These are phyloP conservation scores for Mastomys natalensis DNA, from an alignment of 2,113 vertebrate genomes.

Conservation along the genomic window DNA sequence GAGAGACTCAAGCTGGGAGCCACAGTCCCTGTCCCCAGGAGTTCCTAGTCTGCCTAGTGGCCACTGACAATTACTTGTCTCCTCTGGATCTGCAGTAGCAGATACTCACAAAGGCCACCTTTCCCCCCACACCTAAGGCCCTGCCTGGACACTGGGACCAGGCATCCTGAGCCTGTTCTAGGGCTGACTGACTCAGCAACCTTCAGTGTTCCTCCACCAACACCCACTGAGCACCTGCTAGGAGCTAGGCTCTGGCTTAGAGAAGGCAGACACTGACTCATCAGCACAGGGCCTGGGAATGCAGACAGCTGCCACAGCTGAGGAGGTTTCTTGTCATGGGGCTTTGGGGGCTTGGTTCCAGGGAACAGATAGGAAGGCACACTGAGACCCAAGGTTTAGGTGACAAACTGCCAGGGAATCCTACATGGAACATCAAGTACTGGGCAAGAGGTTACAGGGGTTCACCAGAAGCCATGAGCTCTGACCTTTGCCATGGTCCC, in stretches of 20 bases:
- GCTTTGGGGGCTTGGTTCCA: neutral
- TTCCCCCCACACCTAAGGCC: neutral
- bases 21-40: neutral
- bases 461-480: neutral
- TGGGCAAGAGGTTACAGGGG: neutral
- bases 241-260: neutral
- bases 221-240: neutral
- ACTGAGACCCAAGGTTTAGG: neutral
- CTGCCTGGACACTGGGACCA: neutral
- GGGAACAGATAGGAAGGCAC: neutral
- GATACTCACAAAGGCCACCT: neutral
- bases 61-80: neutral
- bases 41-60: neutral
- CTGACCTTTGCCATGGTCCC: neutral
- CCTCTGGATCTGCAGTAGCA: neutral
- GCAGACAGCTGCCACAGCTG: neutral
- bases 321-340: neutral
- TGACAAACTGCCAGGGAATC: no score
- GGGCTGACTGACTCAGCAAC: neutral
- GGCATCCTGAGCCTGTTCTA: neutral
- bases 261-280: neutral
- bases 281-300: neutral
- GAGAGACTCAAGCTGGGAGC: neutral
- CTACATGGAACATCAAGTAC: accelerated
- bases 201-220: neutral